Percentiles rank a stretch among this genome's conserved stretches.
phyloP scores from a whole-genome alignment of 2,113 vertebrate species.

The Bothrops jararaca region DNA sequence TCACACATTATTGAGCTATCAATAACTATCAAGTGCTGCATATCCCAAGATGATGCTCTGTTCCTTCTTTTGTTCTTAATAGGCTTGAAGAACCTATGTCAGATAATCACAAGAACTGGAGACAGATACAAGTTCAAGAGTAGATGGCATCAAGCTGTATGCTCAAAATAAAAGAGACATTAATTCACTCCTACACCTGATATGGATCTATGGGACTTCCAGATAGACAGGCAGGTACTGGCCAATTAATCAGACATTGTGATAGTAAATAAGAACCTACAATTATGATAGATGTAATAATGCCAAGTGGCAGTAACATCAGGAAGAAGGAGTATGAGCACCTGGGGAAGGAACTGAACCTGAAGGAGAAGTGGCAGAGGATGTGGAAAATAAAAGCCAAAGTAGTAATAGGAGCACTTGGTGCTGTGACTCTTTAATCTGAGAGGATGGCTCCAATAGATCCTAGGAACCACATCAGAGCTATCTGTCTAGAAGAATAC shows the following conservation, averaged over 20 bases:
- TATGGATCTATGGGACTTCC: background rate
- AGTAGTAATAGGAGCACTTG: background rate
- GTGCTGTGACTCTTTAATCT: background rate
- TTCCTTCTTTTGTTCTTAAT: too few species aligned
- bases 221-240: background rate
- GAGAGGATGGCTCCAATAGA: background rate
- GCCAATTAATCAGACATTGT: background rate
- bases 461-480: background rate
- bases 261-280: background rate
- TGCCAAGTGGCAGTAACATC: background rate
- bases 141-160: too few species aligned
- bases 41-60: too few species aligned
- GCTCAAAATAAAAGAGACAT: too few species aligned
- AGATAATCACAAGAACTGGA: too few species aligned
- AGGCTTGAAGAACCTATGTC: too few species aligned
- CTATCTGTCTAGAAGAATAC: background rate
- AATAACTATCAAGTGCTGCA: too few species aligned
- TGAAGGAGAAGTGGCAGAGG: background rate
- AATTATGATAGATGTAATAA: background rate
- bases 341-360: background rate
- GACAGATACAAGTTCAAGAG: too few species aligned
- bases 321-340: background rate
- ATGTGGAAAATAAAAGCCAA: background rate
- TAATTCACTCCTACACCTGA: too few species aligned
- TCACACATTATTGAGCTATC: too few species aligned